Percentiles rank a stretch among this genome's conserved stretches.
phyloP scores from a whole-genome alignment of 2,113 vertebrate species.

The Catharus fuscescens region DNA sequence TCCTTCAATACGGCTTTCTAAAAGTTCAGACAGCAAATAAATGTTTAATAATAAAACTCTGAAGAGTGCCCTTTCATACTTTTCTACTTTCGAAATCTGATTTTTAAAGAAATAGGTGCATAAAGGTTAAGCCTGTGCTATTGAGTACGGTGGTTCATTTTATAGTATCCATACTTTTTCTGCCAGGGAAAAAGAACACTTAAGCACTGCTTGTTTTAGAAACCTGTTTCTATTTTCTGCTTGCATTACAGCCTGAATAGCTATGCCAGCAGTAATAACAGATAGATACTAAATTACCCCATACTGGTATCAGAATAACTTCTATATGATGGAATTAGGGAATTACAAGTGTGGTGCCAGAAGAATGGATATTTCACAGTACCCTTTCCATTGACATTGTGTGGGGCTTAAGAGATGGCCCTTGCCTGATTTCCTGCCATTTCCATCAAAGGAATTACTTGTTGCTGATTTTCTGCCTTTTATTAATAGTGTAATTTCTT shows the following conservation, averaged over 20 bases:
- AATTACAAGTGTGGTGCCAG: neutral
- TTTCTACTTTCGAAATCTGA: neutral
- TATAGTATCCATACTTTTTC: neutral
- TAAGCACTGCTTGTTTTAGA: constrained; percentile 27
- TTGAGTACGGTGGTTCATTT: neutral
- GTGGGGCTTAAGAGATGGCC: neutral
- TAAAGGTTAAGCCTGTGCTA: neutral
- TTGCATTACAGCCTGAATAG: neutral
- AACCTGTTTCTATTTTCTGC: constrained; percentile 29
- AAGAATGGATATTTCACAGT: neutral
- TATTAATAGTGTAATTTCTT: neutral
- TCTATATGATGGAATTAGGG: neutral
- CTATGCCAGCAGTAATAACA: neutral
- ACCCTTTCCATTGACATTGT: neutral
- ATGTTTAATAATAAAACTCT: neutral
- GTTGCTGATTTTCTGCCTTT: neutral
- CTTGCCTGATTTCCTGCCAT: neutral
- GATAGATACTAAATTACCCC: neutral
- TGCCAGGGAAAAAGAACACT: neutral
- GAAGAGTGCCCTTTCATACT: neutral
- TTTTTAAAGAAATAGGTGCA: neutral
- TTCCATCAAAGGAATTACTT: neutral
- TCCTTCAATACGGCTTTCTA: neutral
- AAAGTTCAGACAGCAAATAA: neutral
- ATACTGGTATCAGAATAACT: neutral